A percentile compares a stretch with the other conserved stretches of the same genome.
Evolutionary conservation across 2,113 vertebrate genomes (phyloP).

Genomic region (Toxotes chatareus): DNA sequence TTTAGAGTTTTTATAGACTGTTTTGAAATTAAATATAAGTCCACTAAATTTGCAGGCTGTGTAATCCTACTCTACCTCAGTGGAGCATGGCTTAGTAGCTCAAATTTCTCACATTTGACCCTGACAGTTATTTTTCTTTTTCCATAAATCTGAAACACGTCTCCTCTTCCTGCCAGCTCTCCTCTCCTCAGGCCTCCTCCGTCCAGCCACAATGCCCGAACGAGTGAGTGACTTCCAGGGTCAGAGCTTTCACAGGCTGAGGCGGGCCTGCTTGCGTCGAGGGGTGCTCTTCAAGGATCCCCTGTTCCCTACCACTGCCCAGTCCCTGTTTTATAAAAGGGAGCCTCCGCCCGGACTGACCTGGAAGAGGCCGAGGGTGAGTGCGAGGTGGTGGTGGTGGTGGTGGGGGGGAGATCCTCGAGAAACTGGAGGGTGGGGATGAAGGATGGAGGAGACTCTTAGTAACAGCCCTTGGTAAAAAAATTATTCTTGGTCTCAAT

Average conservation of each 20-base stretch:
- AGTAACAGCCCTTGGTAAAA: not conserved
- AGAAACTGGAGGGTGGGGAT: not conserved
- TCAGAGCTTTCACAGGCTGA: constrained; percentile 82
- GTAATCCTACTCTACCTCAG: not conserved
- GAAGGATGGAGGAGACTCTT: not conserved
- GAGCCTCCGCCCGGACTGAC: constrained; percentile 79
- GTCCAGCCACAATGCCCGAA: constrained; percentile 69
- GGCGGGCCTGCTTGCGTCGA: constrained; percentile 74
- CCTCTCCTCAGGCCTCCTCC: constrained; percentile 4
- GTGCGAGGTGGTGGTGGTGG: not conserved
- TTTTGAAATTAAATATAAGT: not conserved
- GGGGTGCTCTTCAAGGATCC: constrained; percentile 85
- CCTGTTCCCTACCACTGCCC: constrained; percentile 78
- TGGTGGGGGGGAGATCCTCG: not conserved
- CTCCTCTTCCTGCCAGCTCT: not conserved
- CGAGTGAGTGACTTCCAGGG: constrained; percentile 77
- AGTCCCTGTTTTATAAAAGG: constrained; percentile 85
- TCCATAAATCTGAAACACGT: not conserved
- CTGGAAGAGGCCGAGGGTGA: constrained; percentile 87
- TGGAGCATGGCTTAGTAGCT: not conserved
- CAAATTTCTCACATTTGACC: not conserved
- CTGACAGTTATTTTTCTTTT: not conserved
- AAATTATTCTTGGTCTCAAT: too few species aligned
- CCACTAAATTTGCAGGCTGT: not conserved
- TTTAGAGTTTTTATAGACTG: too few species aligned